These are phyloP conservation scores for Neocloeon triangulifer DNA, from an alignment of 1,140 invertebrate species.

Conservation along the genomic window DNA sequence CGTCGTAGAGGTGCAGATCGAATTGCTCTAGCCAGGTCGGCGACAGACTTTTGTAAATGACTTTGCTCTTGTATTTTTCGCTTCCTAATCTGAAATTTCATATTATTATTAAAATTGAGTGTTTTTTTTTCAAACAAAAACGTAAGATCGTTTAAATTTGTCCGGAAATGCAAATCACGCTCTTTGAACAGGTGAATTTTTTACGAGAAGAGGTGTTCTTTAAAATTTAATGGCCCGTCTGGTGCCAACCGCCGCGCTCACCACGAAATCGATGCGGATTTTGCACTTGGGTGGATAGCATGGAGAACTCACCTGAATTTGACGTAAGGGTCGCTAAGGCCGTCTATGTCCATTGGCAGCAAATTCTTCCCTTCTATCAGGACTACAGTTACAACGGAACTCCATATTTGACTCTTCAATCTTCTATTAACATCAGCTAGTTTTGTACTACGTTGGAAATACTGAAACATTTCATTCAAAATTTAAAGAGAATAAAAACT, in stretches of 20 bases:
- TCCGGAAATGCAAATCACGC: no score
- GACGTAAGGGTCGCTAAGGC: slow-evolving; percentile 81
- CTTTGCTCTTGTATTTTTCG: slow-evolving; percentile 97
- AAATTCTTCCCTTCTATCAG: slow-evolving; percentile 86
- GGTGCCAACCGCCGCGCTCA: not conserved
- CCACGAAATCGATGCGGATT: no score
- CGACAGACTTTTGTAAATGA: slow-evolving; percentile 57
- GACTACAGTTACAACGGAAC: slow-evolving; percentile 85
- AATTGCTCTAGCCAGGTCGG: slow-evolving; percentile 94
- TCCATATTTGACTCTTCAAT: slow-evolving; percentile 82
- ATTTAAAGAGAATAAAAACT: slow-evolving; percentile 7
- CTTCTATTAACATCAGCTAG: slow-evolving; percentile 53
- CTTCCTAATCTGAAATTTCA: slow-evolving; percentile 66
- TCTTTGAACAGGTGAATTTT: no score
- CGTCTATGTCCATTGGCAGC: slow-evolving; percentile 70
- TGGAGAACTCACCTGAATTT: slow-evolving; percentile 60
- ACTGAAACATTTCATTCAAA: no score
- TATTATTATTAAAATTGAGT: no score
- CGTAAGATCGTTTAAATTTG: no score
- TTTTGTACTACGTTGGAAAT: slow-evolving; percentile 52
- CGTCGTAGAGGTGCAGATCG: slow-evolving; percentile 88
- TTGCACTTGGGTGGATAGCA: not conserved
- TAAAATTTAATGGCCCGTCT: not conserved
- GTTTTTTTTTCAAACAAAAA: no score
- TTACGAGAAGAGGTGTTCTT: not conserved